These are phyloP conservation scores for Yponomeuta evonymella DNA, from an alignment of 2,888 invertebrate genomes.

Conservation along the genomic window DNA sequence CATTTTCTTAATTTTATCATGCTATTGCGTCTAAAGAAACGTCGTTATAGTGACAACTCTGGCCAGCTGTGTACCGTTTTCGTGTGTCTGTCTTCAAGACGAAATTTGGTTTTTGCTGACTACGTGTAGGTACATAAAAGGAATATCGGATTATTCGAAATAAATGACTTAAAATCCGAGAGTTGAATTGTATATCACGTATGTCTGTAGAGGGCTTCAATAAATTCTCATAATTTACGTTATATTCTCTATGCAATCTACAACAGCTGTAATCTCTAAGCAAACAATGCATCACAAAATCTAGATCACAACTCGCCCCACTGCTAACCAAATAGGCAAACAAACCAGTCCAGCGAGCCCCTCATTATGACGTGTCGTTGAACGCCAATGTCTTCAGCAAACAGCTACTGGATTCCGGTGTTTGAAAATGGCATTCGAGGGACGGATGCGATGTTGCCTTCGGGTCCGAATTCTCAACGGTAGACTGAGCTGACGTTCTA, in stretches of 20 bases:
- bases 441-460: neutral
- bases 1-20: too few species aligned
- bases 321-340: slow-evolving; percentile 51
- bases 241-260: neutral
- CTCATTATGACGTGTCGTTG: slow-evolving; percentile 70
- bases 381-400: slow-evolving; percentile 53
- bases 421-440: neutral
- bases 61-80: too few species aligned
- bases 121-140: too few species aligned
- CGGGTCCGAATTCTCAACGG: neutral
- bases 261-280: neutral
- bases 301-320: slow-evolving; percentile 20
- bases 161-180: too few species aligned
- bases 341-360: slow-evolving; percentile 39
- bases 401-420: slow-evolving; percentile 24
- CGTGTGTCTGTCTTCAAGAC: too few species aligned
- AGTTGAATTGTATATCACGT: too few species aligned
- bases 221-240: too few species aligned
- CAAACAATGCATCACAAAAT: slow-evolving; percentile 19
- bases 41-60: too few species aligned
- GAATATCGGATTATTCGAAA: too few species aligned
- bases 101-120: too few species aligned
- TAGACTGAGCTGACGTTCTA: neutral
- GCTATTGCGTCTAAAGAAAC: too few species aligned
- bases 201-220: too few species aligned